Conservation (phyloP, 2,113 vertebrate genomes). For the Ochotona curzoniae region DNA sequence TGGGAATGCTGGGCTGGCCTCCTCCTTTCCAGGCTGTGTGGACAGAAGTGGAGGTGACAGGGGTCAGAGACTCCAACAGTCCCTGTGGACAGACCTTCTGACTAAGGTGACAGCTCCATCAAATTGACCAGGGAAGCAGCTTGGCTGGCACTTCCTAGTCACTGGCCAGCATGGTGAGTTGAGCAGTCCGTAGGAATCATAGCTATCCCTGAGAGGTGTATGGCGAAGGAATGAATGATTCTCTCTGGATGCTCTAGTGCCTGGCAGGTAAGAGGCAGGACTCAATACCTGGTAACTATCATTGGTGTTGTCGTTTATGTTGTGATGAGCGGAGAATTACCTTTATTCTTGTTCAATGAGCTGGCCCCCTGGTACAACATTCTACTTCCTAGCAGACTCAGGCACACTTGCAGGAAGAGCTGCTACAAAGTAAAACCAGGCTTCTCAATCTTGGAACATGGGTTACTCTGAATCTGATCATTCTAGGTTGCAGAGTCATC, state of each 20-base stretch:
- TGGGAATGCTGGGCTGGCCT: neutral
- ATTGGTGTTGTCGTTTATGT: neutral
- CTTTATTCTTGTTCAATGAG: neutral
- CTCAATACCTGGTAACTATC: neutral
- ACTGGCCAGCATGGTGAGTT: neutral
- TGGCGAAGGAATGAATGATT: neutral
- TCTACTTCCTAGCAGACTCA: neutral
- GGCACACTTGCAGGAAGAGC: neutral
- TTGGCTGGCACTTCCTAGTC: neutral
- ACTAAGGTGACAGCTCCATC: neutral
- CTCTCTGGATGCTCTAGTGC: neutral
- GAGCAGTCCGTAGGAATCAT: neutral
- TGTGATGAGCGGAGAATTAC: neutral
- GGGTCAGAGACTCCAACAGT: neutral
- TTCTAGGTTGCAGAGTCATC: neutral
- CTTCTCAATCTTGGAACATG: neutral
- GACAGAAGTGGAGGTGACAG: neutral
- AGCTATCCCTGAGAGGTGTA: too few relatives aligned
- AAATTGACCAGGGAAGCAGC: neutral
- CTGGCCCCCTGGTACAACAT: neutral
- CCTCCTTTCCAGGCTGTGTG: neutral
- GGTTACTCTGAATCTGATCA: neutral
- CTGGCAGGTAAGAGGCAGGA: neutral
- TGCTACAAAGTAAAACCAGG: neutral
- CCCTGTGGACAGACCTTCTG: accelerated